Percentiles rank a stretch among this genome's conserved stretches.
phyloP scores from a whole-genome alignment of 2,888 invertebrate species.

The Ochropleura leucogaster region DNA sequence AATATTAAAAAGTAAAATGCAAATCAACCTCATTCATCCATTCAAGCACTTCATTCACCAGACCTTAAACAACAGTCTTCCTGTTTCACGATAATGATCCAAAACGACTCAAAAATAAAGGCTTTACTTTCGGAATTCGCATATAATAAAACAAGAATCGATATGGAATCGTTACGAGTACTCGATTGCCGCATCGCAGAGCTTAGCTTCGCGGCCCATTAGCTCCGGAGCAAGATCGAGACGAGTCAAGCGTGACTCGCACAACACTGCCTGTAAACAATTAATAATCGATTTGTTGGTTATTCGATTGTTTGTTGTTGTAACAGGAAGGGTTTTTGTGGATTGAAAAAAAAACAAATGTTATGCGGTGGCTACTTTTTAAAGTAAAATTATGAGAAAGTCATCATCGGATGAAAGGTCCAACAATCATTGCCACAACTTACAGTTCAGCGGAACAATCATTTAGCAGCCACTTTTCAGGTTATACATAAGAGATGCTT shows the following conservation, averaged over 20 bases:
- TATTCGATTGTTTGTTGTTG: conserved; percentile 9
- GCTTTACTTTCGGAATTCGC: conserved; percentile 17
- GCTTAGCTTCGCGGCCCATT: conserved; percentile 57
- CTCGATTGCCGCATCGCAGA: conserved; percentile 58
- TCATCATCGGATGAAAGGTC: not conserved
- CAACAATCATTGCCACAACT: not conserved
- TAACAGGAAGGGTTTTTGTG: not conserved
- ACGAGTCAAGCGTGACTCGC: conserved; percentile 51
- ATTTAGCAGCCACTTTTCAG: not conserved
- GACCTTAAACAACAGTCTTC: conserved; percentile 29
- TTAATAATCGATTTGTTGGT: conserved; percentile 38
- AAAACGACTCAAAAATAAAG: conserved; percentile 17
- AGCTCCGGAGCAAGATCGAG: conserved; percentile 45
- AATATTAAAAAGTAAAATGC: conserved; percentile 22
- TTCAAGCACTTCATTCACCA: conserved; percentile 26
- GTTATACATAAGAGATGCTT: not conserved
- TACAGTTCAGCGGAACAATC: not conserved
- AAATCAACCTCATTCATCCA: conserved; percentile 21
- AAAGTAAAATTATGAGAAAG: not conserved
- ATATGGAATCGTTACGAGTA: conserved; percentile 52
- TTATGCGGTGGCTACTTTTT: not conserved
- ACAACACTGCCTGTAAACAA: conserved; percentile 32
- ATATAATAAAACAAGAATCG: conserved; percentile 38
- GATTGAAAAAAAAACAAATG: not conserved
- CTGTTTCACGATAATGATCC: conserved; percentile 4